Base-by-base conservation (phyloP, 2,888 invertebrate genomes). In the Agrochola litura region DNA sequence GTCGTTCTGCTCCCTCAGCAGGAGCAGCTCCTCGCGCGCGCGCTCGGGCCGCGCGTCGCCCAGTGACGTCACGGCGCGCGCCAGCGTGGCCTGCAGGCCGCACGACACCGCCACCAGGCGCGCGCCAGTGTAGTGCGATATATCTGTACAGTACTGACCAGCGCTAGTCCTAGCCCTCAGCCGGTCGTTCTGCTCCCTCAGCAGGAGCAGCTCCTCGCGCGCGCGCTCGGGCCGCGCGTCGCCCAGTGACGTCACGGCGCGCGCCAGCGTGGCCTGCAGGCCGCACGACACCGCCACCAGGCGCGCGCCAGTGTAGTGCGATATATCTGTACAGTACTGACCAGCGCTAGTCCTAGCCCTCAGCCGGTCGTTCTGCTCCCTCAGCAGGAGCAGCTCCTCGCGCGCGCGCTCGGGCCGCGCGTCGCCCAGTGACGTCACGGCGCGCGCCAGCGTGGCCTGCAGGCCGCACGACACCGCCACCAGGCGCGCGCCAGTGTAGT, bases 51-150 rank as follows among this genome's bases (percentile, higher is more conserved):
- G 65, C 76, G 79, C 60, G 90, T 83, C 92, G 78, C 91, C 80
- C 14, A 91, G 89, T 1, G 74, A 10, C 5, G 52, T 10, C 19
- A 66, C 64, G 72, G 84, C 73, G 90, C 86, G 92, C 76, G 92
- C 83, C 6, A 92, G 89, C 1, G 76, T 82, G 30, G 80, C 82
- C 85, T 91, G 92, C 86, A 95, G 88, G 0, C 94, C 95, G 84
- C 89, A 64, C 69, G 92, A 80, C 66, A 88, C 86, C 6, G 86
- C 78, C 72, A 90, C 86, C 22, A 37, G 22, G 8, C 41, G 14
- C 8, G 8, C 41, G 41, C 19, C 19, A 9, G 30, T 8, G 63
- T 8, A 12, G 12, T 0, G 9, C 4, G 16, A 16, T 6, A 19
- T 19, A 6, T 8, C 4, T 8, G 30, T 8, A 14, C 1, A 22